Conservation (phyloP, 1,140 invertebrate genomes). For the Aphis gossypii region DNA sequence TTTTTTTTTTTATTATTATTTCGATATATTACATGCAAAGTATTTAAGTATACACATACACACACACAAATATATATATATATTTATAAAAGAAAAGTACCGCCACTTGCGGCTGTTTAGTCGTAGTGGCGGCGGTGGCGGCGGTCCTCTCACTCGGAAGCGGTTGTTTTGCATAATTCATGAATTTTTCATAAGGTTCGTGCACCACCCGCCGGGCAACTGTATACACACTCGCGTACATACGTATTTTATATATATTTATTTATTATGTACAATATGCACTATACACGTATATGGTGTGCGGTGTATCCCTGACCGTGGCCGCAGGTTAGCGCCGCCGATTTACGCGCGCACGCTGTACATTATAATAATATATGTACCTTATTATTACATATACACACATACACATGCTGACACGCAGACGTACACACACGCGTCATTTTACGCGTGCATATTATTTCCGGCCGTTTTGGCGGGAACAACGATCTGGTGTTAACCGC, state of each 20-base stretch:
- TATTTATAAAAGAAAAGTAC: neutral
- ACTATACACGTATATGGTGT: neutral
- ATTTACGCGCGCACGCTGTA: neutral
- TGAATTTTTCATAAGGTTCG: constrained; percentile 56
- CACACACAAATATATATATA: neutral
- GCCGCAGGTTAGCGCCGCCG: constrained; percentile 27
- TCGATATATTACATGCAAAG: constrained; percentile 25
- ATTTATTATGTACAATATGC: neutral
- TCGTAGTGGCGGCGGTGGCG: neutral
- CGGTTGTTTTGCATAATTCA: constrained; percentile 58
- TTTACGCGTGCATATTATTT: neutral
- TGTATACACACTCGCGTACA: neutral
- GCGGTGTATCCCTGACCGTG: constrained; percentile 24
- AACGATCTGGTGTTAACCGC: too few species aligned
- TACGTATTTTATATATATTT: neutral
- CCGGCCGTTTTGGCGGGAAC: constrained; percentile 15
- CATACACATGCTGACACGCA: neutral
- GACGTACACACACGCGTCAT: neutral
- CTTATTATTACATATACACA: neutral
- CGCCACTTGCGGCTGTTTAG: constrained; percentile 57
- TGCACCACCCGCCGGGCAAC: constrained; percentile 36
- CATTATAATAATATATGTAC: neutral
- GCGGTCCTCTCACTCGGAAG: constrained; percentile 45
- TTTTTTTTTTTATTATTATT: neutral
- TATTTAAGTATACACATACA: neutral